Conservation (phyloP, 2,797 vertebrate species). For the Orientallactaga sibirica region DNA sequence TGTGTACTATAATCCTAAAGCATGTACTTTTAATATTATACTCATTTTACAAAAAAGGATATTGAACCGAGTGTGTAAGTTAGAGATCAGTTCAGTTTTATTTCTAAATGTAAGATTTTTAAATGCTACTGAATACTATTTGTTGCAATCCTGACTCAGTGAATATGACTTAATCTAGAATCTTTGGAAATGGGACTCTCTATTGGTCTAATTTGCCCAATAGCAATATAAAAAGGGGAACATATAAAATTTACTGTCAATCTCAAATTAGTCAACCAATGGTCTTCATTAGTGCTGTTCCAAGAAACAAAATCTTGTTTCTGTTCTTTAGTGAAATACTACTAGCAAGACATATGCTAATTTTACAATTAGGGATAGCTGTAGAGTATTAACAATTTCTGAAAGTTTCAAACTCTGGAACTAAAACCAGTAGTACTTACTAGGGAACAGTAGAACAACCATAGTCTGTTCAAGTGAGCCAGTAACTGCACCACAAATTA, state of each 20-base stretch:
- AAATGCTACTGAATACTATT: conserved; percentile 34
- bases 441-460: neutral
- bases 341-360: conserved; percentile 38
- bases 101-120: conserved; percentile 36
- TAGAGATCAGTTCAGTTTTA: conserved; percentile 1
- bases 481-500: neutral
- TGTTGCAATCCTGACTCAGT: conserved; percentile 1
- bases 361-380: conserved; percentile 53
- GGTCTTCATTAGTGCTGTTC: conserved; percentile 50
- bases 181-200: neutral
- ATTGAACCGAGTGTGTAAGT: neutral
- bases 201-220: neutral
- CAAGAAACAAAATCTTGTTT: conserved; percentile 30
- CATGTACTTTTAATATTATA: neutral
- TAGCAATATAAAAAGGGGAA: conserved; percentile 1
- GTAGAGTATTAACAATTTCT: conserved; percentile 33
- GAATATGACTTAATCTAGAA: neutral
- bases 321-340: conserved; percentile 58
- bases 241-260: neutral
- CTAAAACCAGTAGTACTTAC: conserved; percentile 42
- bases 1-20: neutral
- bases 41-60: neutral
- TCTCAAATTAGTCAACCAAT: conserved; percentile 38
- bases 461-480: neutral
- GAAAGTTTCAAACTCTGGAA: conserved; percentile 40